Percentiles rank a stretch among this genome's conserved stretches.
Conservation (phyloP, 2,888 invertebrate genomes). For the Pachliopta kotzebuea region DNA sequence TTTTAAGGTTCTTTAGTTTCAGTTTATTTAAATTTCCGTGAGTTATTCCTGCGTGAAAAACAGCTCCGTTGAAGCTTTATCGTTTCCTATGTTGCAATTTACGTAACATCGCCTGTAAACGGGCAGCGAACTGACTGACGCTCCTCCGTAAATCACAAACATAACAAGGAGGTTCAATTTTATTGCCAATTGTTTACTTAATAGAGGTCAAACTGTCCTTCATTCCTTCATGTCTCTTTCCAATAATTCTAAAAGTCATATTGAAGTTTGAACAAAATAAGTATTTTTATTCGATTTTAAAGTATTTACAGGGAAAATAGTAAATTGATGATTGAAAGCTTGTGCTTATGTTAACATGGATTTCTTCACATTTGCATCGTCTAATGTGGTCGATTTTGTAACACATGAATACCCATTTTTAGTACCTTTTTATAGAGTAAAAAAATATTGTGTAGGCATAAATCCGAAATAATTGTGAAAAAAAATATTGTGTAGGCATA, state of each 20-base stretch:
- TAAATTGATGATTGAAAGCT: too few relatives aligned
- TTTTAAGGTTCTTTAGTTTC: not conserved
- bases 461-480: too few relatives aligned
- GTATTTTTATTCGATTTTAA: too few relatives aligned
- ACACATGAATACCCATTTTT: too few relatives aligned
- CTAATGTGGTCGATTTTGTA: too few relatives aligned
- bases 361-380: too few relatives aligned
- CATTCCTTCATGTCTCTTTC: not conserved
- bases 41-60: slow-evolving; percentile 33
- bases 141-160: slow-evolving; percentile 22
- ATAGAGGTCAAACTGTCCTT: slow-evolving; percentile 7
- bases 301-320: too few relatives aligned
- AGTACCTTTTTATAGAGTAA: too few relatives aligned
- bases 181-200: slow-evolving; percentile 29
- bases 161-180: slow-evolving; percentile 19
- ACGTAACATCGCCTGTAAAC: slow-evolving; percentile 36
- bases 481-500: too few relatives aligned
- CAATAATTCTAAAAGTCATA: not conserved
- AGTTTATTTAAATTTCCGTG: not conserved
- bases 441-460: too few relatives aligned
- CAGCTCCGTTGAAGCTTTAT: slow-evolving; percentile 17
- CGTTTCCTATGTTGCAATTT: slow-evolving; percentile 29
- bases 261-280: not conserved
- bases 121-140: slow-evolving; percentile 31
- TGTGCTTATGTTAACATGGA: too few relatives aligned